Conservation (phyloP, 1,140 invertebrate genomes). For the Hylyphantes graminicola region DNA sequence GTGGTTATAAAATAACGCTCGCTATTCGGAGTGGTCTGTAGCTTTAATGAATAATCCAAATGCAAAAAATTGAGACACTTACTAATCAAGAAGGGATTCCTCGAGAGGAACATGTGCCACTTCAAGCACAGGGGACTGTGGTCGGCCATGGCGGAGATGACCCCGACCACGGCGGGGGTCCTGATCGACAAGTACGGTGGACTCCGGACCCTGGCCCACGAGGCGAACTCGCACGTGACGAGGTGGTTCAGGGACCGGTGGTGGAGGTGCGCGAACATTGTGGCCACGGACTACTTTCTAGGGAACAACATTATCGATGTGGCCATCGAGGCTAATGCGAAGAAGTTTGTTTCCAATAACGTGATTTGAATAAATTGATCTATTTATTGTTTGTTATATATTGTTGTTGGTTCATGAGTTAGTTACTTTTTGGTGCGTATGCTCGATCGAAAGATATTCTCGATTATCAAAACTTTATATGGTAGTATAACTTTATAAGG, state of each 20-base stretch:
- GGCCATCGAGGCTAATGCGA: slow-evolving; percentile 73
- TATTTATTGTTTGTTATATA: slow-evolving; percentile 7
- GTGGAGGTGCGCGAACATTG: slow-evolving; percentile 77
- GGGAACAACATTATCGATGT: slow-evolving; percentile 81
- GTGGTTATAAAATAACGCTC: no score
- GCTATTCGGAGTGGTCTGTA: no score
- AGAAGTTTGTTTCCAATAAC: slow-evolving; percentile 48
- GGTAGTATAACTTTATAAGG: no score
- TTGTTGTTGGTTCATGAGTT: not conserved
- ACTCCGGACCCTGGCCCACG: slow-evolving; percentile 77
- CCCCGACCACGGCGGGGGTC: slow-evolving; percentile 79
- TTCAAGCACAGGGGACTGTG: slow-evolving; percentile 16
- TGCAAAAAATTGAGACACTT: no score
- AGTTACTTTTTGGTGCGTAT: no score
- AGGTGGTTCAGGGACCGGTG: slow-evolving; percentile 74
- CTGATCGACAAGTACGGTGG: slow-evolving; percentile 68
- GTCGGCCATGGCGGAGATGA: slow-evolving; percentile 75
- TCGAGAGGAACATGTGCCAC: slow-evolving; percentile 63
- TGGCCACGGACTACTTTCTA: slow-evolving; percentile 82
- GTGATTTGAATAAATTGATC: not conserved
- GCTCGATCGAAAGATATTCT: no score
- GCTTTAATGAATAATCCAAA: no score
- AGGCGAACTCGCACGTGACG: slow-evolving; percentile 77
- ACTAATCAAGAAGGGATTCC: no score
- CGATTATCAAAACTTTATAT: no score